Percentiles rank a stretch among this genome's conserved stretches.
Conservation (phyloP, 1,140 invertebrate species). For the Ephestia elutella region DNA sequence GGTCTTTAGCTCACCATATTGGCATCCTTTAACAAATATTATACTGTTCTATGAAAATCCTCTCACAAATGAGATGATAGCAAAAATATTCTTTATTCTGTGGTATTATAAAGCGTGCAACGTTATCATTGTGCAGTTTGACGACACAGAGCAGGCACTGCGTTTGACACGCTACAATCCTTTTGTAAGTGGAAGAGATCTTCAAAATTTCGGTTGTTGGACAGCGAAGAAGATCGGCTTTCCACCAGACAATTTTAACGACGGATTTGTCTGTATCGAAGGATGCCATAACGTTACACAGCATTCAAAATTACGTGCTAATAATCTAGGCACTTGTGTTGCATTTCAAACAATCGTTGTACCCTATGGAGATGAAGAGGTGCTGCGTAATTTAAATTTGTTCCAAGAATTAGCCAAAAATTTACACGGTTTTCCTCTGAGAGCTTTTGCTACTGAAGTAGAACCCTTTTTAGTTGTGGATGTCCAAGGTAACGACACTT, state of each 20-base stretch:
- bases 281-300: constrained; percentile 48
- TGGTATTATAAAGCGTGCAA: constrained; percentile 52
- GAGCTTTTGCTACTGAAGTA: constrained; percentile 39
- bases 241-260: constrained; percentile 34
- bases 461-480: constrained; percentile 52
- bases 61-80: constrained; percentile 24
- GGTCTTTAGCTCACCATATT: constrained; percentile 34
- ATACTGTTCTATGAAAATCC: constrained; percentile 42
- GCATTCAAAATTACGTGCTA: constrained; percentile 39
- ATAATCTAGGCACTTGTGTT: constrained; percentile 56
- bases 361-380: constrained; percentile 22
- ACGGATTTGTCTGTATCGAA: constrained; percentile 43
- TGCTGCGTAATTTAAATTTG: constrained; percentile 27
- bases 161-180: constrained; percentile 43
- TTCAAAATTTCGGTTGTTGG: constrained; percentile 47
- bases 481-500: constrained; percentile 33
- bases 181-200: constrained; percentile 37
- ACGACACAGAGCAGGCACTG: constrained; percentile 28
- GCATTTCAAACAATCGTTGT: constrained; percentile 40
- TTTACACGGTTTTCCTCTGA: constrained; percentile 46
- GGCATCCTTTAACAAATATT: constrained; percentile 49
- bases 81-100: constrained; percentile 50
- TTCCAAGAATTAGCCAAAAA: constrained; percentile 54
- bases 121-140: constrained; percentile 44
- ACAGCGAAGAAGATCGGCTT: constrained; percentile 43